Conservation (phyloP, 2,797 vertebrate species). For the Lagorchestes hirsutus region DNA sequence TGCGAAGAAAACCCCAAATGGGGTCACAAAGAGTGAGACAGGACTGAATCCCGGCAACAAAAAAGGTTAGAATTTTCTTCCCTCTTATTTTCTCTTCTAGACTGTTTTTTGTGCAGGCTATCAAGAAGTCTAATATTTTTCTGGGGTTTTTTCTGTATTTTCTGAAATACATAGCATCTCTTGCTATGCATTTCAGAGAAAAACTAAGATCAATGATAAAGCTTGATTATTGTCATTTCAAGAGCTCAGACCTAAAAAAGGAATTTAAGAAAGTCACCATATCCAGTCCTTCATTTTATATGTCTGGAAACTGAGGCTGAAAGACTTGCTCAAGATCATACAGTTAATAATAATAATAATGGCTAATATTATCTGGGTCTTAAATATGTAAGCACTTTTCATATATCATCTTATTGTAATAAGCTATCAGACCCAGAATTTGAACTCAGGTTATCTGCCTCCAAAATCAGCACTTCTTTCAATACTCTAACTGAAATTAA, state of each 20-base stretch:
- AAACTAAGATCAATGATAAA: conserved; percentile 5
- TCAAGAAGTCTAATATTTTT: not conserved
- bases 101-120: not conserved
- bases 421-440: not conserved
- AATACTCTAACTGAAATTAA: not conserved
- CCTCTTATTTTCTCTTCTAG: conserved; percentile 1
- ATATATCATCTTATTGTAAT: not conserved
- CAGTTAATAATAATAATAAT: not conserved
- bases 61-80: not conserved
- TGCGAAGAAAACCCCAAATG: not conserved
- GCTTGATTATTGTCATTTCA: not conserved
- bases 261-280: not conserved
- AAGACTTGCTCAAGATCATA: not conserved
- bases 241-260: not conserved
- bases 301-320: not conserved
- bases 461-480: not conserved
- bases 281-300: not conserved
- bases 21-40: not conserved
- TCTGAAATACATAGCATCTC: not conserved
- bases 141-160: not conserved
- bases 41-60: not conserved
- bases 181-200: conserved; percentile 50
- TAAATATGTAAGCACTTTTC: not conserved
- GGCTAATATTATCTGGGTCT: not conserved
- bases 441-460: not conserved